Conservation (phyloP, 2,888 invertebrate species). For the Nasonia oneida region DNA sequence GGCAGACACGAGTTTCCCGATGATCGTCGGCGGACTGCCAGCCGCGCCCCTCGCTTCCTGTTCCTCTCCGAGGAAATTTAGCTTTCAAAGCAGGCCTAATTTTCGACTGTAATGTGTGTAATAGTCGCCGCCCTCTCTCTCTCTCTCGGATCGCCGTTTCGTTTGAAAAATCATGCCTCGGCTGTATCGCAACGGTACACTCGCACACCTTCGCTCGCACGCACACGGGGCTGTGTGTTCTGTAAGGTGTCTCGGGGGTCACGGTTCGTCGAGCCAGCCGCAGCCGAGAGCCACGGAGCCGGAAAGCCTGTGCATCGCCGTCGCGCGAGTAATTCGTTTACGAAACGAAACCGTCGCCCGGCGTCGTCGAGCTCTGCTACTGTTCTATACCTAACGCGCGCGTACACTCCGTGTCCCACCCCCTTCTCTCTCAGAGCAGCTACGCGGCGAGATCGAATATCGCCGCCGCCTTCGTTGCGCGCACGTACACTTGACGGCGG, state of each 20-base stretch:
- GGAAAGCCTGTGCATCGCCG: constrained; percentile 13
- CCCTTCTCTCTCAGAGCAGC: background rate
- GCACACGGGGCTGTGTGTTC: background rate
- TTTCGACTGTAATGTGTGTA: background rate
- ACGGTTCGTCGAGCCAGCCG: constrained; percentile 7
- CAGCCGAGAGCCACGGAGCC: background rate
- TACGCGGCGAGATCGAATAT: background rate
- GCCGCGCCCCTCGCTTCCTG: background rate
- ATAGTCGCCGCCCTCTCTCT: background rate
- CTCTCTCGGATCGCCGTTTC: background rate
- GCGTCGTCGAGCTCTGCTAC: background rate
- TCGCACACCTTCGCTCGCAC: background rate
- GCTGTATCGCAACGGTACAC: background rate
- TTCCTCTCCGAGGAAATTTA: background rate
- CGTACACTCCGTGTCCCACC: background rate
- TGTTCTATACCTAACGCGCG: background rate
- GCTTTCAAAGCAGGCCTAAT: constrained; percentile 14
- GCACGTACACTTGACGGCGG: background rate
- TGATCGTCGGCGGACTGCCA: no score
- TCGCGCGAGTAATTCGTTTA: constrained; percentile 10
- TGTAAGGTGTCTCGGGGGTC: background rate
- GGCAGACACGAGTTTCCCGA: background rate
- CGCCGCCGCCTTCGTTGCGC: background rate
- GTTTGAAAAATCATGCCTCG: background rate
- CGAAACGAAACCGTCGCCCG: constrained; percentile 14